Evolutionary conservation across 2,888 invertebrate species (phyloP).

Genomic region (Drosophila rubida): DNA sequence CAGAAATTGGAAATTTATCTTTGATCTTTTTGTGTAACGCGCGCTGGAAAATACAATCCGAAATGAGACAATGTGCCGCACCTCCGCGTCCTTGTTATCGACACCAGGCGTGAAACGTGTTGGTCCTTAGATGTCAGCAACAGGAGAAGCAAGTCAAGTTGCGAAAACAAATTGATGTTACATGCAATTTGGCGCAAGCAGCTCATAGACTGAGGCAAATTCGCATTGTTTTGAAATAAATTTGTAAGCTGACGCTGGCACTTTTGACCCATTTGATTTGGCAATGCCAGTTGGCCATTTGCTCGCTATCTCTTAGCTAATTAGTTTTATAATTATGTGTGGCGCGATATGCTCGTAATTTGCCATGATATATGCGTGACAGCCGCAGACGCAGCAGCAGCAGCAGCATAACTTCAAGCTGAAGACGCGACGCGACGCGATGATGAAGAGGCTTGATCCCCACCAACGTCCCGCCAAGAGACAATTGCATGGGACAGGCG

Average conservation of each 20-base stretch:
- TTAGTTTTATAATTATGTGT: slow-evolving; percentile 74
- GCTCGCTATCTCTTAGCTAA: slow-evolving; percentile 69
- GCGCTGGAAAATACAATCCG: slow-evolving; percentile 55
- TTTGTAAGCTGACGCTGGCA: not conserved
- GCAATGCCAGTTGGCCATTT: slow-evolving; percentile 38
- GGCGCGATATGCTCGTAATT: slow-evolving; percentile 45
- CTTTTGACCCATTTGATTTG: slow-evolving; percentile 1
- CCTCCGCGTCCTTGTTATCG: slow-evolving; percentile 45
- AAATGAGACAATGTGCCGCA: slow-evolving; percentile 47
- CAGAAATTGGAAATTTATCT: slow-evolving; percentile 78
- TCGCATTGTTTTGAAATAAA: not conserved
- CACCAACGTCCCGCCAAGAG: not conserved
- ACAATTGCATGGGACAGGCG: slow-evolving; percentile 72
- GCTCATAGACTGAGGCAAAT: not conserved
- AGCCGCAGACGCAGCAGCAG: slow-evolving; percentile 21
- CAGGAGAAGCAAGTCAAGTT: slow-evolving; percentile 25
- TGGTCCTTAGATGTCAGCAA: slow-evolving; percentile 44
- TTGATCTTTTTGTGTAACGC: slow-evolving; percentile 74
- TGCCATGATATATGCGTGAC: slow-evolving; percentile 60
- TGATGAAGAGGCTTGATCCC: not conserved
- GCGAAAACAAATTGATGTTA: slow-evolving; percentile 39
- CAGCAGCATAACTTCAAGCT: slow-evolving; percentile 25
- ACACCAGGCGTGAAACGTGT: slow-evolving; percentile 29
- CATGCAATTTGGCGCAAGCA: not conserved
- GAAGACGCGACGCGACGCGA: not conserved